Base-by-base conservation (phyloP, 2,797 vertebrate species). In the Setipinna tenuifilis region DNA sequence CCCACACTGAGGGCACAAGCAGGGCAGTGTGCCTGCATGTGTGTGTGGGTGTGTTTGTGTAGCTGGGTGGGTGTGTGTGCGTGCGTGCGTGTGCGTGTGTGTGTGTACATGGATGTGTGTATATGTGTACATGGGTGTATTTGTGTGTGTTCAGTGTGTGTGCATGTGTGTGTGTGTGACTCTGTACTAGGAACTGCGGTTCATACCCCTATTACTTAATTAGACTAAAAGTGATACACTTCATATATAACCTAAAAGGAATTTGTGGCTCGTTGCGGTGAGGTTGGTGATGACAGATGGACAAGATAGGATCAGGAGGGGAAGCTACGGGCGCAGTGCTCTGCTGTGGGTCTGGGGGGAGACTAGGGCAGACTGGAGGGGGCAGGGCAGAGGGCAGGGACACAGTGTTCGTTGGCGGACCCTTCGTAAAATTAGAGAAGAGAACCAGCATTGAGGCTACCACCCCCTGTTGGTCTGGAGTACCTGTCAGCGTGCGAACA, bases 221-320 rank as follows among this genome's bases (percentile, higher is more conserved):
- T 88, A 54, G 88, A 90, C 88, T 87, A 87, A 83, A 88, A 84
- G 82, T 84, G 50, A 54, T 54, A 3, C 50, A 54, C 50, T 54
- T 54, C 50, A 54, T 54, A 54, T 54, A 89, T 88, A 86, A 92
- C 58, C 85, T 87, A 78, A 89, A 91, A 91, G 88, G 88, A 89
- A 93, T 93, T 87, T 88, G 65, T 86, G 50, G 75, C 88, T 90
- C 89, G 93, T 90, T 90, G 82, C 91, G 90, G 93, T 85, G 90
- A 54, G 50, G 50, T 14, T 54, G 50, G 50, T 14, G 50, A 54
- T 54, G 50, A 54, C 50, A 54, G 50, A 54, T 7, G 50, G 50
- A 9, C 50, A 9, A 54, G 50, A 54, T 54, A 54, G 14, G 50
- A 54, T 54, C 50, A 14, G 50, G 50, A 14, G 7, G 50, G 7